Evolutionary conservation across 2,797 vertebrate species (phyloP).

Genomic region (Lutjanus campechanus): DNA sequence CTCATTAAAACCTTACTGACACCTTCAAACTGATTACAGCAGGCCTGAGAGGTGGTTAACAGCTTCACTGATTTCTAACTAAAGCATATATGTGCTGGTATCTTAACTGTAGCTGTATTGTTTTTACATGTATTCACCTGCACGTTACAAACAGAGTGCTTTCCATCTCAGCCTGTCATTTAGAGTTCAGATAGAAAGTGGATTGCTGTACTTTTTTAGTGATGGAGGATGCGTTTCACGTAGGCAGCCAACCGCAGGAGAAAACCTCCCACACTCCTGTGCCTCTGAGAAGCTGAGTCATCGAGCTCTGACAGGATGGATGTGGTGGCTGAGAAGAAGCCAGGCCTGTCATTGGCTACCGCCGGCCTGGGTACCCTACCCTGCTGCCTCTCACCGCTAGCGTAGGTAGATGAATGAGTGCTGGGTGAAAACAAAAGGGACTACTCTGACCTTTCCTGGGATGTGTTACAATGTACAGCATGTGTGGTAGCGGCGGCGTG

Average conservation of each 20-base stretch:
- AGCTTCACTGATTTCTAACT: slow-evolving; percentile 32
- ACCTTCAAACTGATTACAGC: slow-evolving; percentile 48
- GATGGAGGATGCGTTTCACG: slow-evolving; percentile 74
- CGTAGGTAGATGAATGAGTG: slow-evolving; percentile 62
- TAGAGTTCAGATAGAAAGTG: slow-evolving; percentile 48
- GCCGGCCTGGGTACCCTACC: slow-evolving; percentile 36
- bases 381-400: slow-evolving; percentile 56
- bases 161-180: slow-evolving; percentile 53
- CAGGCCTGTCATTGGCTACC: slow-evolving; percentile 50
- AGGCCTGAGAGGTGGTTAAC: slow-evolving; percentile 14
- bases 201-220: slow-evolving; percentile 55
- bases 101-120: neutral
- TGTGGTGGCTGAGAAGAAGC: slow-evolving; percentile 68
- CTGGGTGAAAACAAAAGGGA: slow-evolving; percentile 46
- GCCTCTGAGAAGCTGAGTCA: slow-evolving; percentile 83
- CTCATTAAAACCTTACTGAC: slow-evolving; percentile 49
- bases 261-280: slow-evolving; percentile 78
- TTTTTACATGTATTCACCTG: slow-evolving; percentile 30
- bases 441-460: slow-evolving; percentile 46
- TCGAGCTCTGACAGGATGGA: slow-evolving; percentile 69
- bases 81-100: slow-evolving; percentile 17
- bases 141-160: slow-evolving; percentile 22
- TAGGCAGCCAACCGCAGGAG: slow-evolving; percentile 72
- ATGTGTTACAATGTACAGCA: slow-evolving; percentile 17
- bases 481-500: neutral